Base-by-base conservation (phyloP, 2,113 vertebrate species). In the Aegypius monachus region DNA sequence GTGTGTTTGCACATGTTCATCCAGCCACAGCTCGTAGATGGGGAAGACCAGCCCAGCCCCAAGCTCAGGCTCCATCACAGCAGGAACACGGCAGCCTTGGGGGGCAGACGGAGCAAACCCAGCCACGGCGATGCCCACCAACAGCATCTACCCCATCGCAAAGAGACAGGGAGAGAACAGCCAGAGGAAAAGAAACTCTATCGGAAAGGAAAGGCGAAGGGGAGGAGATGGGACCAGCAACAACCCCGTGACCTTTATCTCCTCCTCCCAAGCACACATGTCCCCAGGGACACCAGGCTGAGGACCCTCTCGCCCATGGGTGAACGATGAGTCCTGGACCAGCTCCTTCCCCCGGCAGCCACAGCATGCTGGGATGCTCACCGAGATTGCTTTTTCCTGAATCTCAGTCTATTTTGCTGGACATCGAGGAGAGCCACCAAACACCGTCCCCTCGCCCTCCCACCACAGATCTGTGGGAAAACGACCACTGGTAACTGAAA, bases 401-500 rank as follows among this genome's bases (percentile, higher is more conserved):
- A 25, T 42, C 45, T 77, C 58, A 55, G 7, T 3, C 74, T 63
- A 2, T 19, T 66, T 58, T 80, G 53, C 53, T 67, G 82, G 15
- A 21, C 13, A 2, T 10, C 1, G 1, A 43, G 55, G 10, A 88
- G 10, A 82, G 11, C 53, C 63, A 70, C 43, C 32, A 42, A 66
- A 38, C 58, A 31, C 29, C 1, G 1, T 72, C 70, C n/a, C 65
- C n/a, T 75, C 1, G 0, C 25, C 48, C 11, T 16, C 32, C 38
- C 31, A 11, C 10, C 42, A 3, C 17, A 16, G 32, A 53, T 16
- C 72, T 68, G 27, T 0, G 0, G 13, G 77, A 34, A 20, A 42
- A 3, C 0, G 1, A 67, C 7, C 47, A 11, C 15, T 2, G 15
- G 19, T 17, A 59, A 53, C 16, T 8, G 1, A 40, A 34, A 56